phyloP scores from a whole-genome alignment of 2,888 invertebrate species.

The Molorchus minor region DNA sequence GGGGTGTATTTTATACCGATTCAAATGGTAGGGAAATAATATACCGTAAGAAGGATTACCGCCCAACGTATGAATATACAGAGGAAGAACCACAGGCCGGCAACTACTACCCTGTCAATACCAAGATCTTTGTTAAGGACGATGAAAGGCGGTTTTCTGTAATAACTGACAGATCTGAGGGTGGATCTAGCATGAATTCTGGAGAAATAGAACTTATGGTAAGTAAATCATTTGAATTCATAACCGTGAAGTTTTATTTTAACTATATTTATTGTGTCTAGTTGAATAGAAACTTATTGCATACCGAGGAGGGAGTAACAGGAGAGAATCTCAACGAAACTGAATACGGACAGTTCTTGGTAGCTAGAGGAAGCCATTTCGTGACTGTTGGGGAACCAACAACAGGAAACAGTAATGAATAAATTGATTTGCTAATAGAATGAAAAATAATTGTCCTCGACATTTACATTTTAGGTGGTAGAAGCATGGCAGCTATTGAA shows the following conservation, averaged over 20 bases:
- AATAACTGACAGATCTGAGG: slow-evolving; percentile 70
- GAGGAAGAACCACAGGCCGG: slow-evolving; percentile 68
- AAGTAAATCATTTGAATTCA: slow-evolving; percentile 12
- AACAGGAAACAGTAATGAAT: slow-evolving; percentile 7
- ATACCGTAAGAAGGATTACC: slow-evolving; percentile 66
- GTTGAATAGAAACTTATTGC: slow-evolving; percentile 81
- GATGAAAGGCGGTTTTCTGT: slow-evolving; percentile 63
- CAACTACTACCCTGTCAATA: slow-evolving; percentile 81
- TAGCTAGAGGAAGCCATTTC: slow-evolving; percentile 67
- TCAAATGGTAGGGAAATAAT: slow-evolving; percentile 81
- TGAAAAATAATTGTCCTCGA: too few relatives aligned
- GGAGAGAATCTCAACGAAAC: slow-evolving; percentile 88
- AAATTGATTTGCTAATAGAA: too few relatives aligned
- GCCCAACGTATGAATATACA: slow-evolving; percentile 67
- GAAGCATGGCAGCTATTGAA: slow-evolving; percentile 56
- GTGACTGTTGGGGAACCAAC: slow-evolving; percentile 20
- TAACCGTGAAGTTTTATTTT: too few relatives aligned
- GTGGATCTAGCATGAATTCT: slow-evolving; percentile 68
- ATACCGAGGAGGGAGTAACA: slow-evolving; percentile 91
- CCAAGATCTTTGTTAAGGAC: slow-evolving; percentile 68
- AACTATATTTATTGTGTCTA: slow-evolving; percentile 50
- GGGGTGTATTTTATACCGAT: slow-evolving; percentile 63
- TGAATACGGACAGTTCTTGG: slow-evolving; percentile 71
- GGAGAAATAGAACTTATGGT: slow-evolving; percentile 75
- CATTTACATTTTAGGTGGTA: slow-evolving; percentile 32